A percentile compares a stretch with the other conserved stretches of the same genome.
These are phyloP conservation scores for Ellobium chinense DNA, from an alignment of 2,888 invertebrate genomes.

Conservation along the genomic window DNA sequence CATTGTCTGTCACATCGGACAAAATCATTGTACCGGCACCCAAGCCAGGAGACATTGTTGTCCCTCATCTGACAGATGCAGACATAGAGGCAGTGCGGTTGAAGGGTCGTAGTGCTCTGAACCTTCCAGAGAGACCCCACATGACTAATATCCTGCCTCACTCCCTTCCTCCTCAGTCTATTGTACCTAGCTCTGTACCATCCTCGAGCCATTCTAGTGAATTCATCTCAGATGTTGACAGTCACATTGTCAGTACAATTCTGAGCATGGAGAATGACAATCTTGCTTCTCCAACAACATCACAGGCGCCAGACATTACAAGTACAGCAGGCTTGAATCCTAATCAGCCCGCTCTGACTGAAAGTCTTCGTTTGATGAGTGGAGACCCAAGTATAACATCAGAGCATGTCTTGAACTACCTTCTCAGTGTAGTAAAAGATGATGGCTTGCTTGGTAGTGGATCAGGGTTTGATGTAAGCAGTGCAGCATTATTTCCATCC, in stretches of 20 bases:
- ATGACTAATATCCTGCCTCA: not conserved
- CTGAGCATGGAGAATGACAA: conserved; percentile 69
- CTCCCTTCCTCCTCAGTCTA: not conserved
- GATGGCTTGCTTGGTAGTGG: conserved; percentile 53
- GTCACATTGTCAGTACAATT: conserved; percentile 70
- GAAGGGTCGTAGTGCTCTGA: conserved; percentile 45
- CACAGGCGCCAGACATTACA: conserved; percentile 33
- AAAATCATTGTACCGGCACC: conserved; percentile 65
- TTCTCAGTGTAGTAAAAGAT: conserved; percentile 66
- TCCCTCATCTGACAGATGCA: conserved; percentile 72
- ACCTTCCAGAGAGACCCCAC: conserved; percentile 23
- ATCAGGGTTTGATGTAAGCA: conserved; percentile 25
- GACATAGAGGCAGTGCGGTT: conserved; percentile 68
- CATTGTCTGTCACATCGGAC: conserved; percentile 52
- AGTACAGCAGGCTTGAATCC: conserved; percentile 38
- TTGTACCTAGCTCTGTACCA: not conserved
- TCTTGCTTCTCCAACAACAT: conserved; percentile 47
- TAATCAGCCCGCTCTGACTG: conserved; percentile 42
- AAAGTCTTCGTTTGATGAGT: conserved; percentile 52
- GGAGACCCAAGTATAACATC: conserved; percentile 67
- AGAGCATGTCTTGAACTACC: conserved; percentile 64
- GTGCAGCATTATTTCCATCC: conserved; percentile 59
- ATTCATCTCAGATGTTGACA: conserved; percentile 62
- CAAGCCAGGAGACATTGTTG: conserved; percentile 69
- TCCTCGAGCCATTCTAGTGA: conserved; percentile 25